Evolutionary conservation across 1,140 invertebrate genomes (phyloP).

Genomic region (Diorhabda elongata): DNA sequence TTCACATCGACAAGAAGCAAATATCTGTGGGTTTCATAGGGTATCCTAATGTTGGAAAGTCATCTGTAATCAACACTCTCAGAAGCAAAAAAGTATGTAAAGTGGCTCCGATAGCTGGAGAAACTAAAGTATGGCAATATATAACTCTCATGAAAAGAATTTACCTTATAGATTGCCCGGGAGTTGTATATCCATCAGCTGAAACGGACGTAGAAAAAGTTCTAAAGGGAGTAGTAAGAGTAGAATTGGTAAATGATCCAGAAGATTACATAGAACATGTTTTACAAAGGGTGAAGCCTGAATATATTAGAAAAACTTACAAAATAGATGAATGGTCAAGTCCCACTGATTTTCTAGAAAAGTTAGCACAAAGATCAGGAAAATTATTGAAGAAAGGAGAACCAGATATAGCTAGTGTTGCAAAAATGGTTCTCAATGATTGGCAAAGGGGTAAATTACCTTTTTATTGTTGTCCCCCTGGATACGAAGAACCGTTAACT

Average conservation of each 20-base stretch:
- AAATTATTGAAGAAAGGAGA: conserved; percentile 95
- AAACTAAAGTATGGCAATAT: conserved; percentile 99
- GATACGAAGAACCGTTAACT: conserved; percentile 59
- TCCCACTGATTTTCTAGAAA: conserved; percentile 86
- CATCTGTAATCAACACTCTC: conserved; percentile 96
- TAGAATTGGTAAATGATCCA: conserved; percentile 90
- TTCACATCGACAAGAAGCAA: conserved; percentile 94
- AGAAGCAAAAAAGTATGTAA: conserved; percentile 95
- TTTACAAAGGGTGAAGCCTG: conserved; percentile 80
- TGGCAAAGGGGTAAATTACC: conserved; percentile 97
- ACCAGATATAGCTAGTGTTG: conserved; percentile 81
- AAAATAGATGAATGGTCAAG: conserved; percentile 76
- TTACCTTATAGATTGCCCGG: conserved; percentile 98
- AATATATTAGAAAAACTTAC: conserved; percentile 91
- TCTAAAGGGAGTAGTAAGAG: conserved; percentile 90
- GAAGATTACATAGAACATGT: conserved; percentile 91
- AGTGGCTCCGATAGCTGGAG: conserved; percentile 97
- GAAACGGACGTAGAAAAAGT: conserved; percentile 95
- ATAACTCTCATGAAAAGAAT: conserved; percentile 97
- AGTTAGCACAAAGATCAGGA: conserved; percentile 79
- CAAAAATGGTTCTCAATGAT: conserved; percentile 97
- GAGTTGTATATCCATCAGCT: conserved; percentile 92
- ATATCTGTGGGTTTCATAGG: conserved; percentile 99
- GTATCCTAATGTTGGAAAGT: conserved; percentile 99
- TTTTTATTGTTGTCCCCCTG: conserved; percentile 84